A percentile compares a stretch with the other conserved stretches of the same genome.
These are phyloP conservation scores for Psilopogon haemacephalus DNA, from an alignment of 2,113 vertebrate genomes.

Conservation along the genomic window DNA sequence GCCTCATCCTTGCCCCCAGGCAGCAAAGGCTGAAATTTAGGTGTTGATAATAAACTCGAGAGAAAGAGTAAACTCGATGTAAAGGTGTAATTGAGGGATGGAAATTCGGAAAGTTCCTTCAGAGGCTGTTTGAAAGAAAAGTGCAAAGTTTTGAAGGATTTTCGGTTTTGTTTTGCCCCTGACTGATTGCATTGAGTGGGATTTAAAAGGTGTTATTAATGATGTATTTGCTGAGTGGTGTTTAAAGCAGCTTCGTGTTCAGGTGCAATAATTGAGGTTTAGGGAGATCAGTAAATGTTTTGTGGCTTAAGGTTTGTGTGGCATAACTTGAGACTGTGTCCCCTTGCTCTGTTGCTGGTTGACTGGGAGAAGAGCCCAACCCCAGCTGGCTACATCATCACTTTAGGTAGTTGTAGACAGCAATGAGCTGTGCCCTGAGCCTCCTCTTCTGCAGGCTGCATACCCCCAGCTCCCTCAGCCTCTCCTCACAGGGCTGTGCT, in stretches of 20 bases:
- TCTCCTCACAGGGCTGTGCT: no score
- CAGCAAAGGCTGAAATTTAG: neutral
- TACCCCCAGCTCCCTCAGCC: no score
- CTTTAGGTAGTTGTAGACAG: no score
- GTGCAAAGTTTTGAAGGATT: neutral
- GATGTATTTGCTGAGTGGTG: neutral
- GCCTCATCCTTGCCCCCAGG: neutral
- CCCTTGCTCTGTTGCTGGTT: no score
- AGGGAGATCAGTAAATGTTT: neutral
- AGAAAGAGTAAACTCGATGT: fast-evolving
- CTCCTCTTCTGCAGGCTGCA: no score
- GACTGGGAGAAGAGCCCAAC: no score
- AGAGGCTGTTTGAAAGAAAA: neutral
- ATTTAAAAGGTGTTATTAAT: neutral
- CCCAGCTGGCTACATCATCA: no score
- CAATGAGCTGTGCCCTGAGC: no score
- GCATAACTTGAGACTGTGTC: no score
- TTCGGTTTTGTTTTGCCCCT: neutral
- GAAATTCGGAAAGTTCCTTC: neutral
- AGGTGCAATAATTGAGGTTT: neutral
- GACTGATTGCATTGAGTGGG: neutral
- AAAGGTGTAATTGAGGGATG: neutral
- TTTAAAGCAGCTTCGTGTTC: neutral
- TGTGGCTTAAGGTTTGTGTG: neutral
- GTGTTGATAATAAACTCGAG: neutral